These are phyloP conservation scores for Hyperopisus bebe DNA, from an alignment of 2,113 vertebrate genomes.

Conservation along the genomic window DNA sequence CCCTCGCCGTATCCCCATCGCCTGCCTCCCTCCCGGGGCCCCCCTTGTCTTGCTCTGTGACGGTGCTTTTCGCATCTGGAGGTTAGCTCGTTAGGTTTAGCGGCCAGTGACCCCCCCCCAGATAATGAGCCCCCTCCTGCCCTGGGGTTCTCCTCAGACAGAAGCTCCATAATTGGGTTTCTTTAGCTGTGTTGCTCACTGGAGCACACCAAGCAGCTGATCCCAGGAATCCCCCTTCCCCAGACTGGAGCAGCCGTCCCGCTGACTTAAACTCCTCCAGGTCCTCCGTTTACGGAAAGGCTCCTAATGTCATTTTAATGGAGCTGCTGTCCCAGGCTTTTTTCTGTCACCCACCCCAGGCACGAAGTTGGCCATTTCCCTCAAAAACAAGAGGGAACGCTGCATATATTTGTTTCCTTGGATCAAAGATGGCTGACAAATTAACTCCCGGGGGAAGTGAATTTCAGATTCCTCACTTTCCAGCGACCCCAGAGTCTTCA, in stretches of 20 bases:
- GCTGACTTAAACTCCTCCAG: background rate
- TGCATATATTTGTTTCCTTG: conserved; percentile 56
- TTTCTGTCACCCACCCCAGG: background rate
- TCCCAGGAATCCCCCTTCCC: conserved; percentile 25
- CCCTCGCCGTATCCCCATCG: background rate
- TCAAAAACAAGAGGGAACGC: conserved; percentile 44
- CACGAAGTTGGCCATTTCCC: conserved; percentile 37
- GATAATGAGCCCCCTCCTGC: conserved; percentile 46
- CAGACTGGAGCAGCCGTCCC: background rate
- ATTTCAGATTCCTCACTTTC: conserved; percentile 25
- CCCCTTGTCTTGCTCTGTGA: background rate
- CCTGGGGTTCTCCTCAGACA: conserved; percentile 38
- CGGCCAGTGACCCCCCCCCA: background rate
- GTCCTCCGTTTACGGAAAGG: background rate
- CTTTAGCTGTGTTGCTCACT: conserved; percentile 27
- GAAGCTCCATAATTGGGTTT: conserved; percentile 41
- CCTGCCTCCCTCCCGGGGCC: background rate
- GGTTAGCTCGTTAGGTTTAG: conserved; percentile 15
- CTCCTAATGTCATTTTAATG: conserved; percentile 16
- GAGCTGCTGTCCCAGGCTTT: background rate
- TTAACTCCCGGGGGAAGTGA: conserved; percentile 47
- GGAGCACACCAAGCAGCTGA: conserved; percentile 35
- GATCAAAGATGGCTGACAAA: conserved; percentile 56
- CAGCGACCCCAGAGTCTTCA: conserved; percentile 56
- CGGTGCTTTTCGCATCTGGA: background rate